phyloP scores from a whole-genome alignment of 30 jellyfish, hydroid and myxozoan genomes.

The Pseudorhiza aurosa region DNA sequence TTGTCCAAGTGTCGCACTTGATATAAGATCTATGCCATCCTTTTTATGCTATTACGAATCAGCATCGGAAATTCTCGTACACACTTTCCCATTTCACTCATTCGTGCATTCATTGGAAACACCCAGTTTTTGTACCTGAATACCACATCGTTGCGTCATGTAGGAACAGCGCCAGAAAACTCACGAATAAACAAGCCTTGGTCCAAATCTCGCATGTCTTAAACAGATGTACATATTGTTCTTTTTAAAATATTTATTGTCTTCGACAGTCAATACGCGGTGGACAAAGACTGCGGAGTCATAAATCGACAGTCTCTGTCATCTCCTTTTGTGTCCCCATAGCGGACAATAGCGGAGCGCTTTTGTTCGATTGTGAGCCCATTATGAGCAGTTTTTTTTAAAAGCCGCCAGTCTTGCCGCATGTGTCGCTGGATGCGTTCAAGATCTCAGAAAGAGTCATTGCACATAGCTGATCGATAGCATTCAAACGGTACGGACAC shows the following conservation, averaged over 20 bases:
- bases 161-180: not conserved
- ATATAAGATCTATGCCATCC: too few species aligned
- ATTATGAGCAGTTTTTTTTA: not conserved
- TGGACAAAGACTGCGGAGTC: conserved; percentile 19
- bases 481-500: too few species aligned
- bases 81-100: too few species aligned
- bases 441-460: too few species aligned
- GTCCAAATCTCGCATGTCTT: not conserved
- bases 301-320: conserved; percentile 19
- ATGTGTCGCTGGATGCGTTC: not conserved
- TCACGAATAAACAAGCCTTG: not conserved
- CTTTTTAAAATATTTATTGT: not conserved
- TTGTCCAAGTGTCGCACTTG: too few species aligned
- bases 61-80: too few species aligned
- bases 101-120: too few species aligned
- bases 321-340: not conserved
- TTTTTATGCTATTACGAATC: too few species aligned
- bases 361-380: conserved; percentile 7
- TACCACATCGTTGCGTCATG: not conserved
- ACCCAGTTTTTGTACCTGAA: too few species aligned
- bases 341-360: conserved; percentile 11
- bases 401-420: not conserved
- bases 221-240: not conserved
- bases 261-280: conserved; percentile 1
- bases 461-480: too few species aligned